phyloP scores from a whole-genome alignment of 2,797 vertebrate genomes.

The Chelonia mydas region DNA sequence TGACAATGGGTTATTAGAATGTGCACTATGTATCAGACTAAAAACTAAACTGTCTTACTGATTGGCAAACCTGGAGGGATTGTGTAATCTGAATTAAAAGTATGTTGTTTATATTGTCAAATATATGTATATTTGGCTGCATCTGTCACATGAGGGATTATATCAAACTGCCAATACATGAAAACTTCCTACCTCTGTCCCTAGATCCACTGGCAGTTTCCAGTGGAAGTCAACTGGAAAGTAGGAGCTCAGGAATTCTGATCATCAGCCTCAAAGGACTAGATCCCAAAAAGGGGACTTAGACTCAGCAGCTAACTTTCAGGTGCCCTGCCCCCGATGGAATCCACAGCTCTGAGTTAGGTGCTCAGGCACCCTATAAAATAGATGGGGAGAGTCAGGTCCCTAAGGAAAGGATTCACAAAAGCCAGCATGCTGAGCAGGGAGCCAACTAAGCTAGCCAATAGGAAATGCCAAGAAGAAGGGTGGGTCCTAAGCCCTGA shows the following conservation, averaged over 20 bases:
- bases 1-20: background rate
- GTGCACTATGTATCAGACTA: background rate
- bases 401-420: background rate
- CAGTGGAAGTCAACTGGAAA: background rate
- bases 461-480: background rate
- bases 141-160: conserved; percentile 8
- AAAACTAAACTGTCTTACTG: conserved; percentile 11
- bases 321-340: background rate
- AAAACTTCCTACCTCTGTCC: conserved; percentile 10
- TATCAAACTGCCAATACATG: conserved; percentile 11
- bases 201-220: background rate
- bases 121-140: background rate
- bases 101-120: conserved; percentile 37
- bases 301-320: background rate
- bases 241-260: accelerated
- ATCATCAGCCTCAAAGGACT: background rate
- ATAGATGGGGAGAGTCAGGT: background rate
- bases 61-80: conserved; percentile 45
- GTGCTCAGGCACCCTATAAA: background rate
- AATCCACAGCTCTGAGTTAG: background rate
- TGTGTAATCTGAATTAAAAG: conserved; percentile 33
- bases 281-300: background rate
- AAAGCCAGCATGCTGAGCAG: background rate
- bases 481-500: background rate
- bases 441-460: background rate